A percentile compares a stretch with the other conserved stretches of the same genome.
phyloP scores from a whole-genome alignment of 2,797 vertebrate genomes.

The Hipposideros larvatus region DNA sequence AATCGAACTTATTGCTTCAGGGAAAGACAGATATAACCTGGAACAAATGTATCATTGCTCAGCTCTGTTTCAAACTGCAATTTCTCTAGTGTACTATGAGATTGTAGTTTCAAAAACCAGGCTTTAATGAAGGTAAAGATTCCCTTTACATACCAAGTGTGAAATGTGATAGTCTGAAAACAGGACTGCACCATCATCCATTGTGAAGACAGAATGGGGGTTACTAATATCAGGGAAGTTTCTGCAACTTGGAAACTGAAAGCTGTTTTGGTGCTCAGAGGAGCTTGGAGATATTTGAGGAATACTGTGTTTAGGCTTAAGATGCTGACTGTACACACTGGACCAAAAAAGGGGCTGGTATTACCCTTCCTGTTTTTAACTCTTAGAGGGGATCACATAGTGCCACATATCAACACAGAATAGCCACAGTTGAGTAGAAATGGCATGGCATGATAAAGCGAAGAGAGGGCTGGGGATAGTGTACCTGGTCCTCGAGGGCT shows the following conservation, averaged over 20 bases:
- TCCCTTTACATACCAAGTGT: constrained; percentile 19
- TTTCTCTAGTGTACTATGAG: constrained; percentile 20
- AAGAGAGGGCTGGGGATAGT: not conserved
- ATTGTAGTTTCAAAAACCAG: constrained; percentile 37
- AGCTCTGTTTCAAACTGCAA: constrained; percentile 39
- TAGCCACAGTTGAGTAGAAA: not conserved
- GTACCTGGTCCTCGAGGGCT: not conserved
- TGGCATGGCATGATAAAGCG: not conserved
- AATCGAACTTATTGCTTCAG: constrained; percentile 13
- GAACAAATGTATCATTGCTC: not conserved
- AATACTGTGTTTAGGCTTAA: constrained; percentile 8
- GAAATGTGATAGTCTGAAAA: constrained; percentile 37
- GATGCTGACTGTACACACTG: not conserved
- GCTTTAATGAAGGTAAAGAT: constrained; percentile 29
- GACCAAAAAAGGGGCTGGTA: not conserved
- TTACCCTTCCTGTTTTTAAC: not conserved
- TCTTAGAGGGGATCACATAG: not conserved
- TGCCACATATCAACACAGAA: not conserved
- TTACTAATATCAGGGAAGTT: constrained; percentile 31
- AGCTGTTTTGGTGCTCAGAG: not conserved
- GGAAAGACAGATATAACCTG: constrained; percentile 16
- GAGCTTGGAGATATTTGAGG: not conserved
- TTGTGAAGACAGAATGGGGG: not conserved
- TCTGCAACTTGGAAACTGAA: constrained; percentile 15
- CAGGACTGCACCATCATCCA: not conserved